These are phyloP conservation scores for Zaprionus obscuricornis DNA, from an alignment of 2,888 invertebrate species.

Conservation along the genomic window DNA sequence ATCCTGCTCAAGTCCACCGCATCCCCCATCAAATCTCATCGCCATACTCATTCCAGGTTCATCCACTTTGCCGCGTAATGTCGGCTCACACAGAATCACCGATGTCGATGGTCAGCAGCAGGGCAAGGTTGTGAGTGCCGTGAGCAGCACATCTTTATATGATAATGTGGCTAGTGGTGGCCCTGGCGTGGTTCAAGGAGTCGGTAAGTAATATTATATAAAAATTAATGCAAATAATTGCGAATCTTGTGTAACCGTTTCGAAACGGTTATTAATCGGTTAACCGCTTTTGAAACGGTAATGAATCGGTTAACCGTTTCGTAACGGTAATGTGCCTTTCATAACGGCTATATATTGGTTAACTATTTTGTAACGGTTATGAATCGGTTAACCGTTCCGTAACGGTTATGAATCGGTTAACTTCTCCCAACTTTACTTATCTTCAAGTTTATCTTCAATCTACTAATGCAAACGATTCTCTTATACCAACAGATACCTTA, in stretches of 20 bases:
- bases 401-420: too few species aligned
- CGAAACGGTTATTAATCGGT: too few species aligned
- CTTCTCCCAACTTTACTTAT: too few species aligned
- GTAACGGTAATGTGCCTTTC: too few species aligned
- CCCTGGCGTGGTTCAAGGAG: conserved; percentile 49
- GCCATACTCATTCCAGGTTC: conserved; percentile 86
- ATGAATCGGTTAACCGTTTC: too few species aligned
- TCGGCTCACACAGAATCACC: conserved; percentile 79
- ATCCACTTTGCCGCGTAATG: conserved; percentile 90
- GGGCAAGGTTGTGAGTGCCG: conserved; percentile 91
- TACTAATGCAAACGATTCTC: not conserved
- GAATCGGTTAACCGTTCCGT: too few species aligned
- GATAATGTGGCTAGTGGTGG: conserved; percentile 88
- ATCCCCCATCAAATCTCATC: conserved; percentile 77
- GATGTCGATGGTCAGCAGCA: conserved; percentile 83
- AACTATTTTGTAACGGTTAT: too few species aligned
- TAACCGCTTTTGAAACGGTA: too few species aligned
- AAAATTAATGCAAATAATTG: not conserved
- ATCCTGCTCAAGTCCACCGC: conserved; percentile 46
- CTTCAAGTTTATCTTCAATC: not conserved
- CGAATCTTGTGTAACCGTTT: too few species aligned
- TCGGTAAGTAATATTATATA: conserved; percentile 45
- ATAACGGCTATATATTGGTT: too few species aligned
- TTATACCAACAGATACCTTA: conserved; percentile 83
- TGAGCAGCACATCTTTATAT: conserved; percentile 94